These are phyloP conservation scores for Pseudachorutes palmiensis DNA, from an alignment of 1,140 invertebrate species.

Conservation along the genomic window DNA sequence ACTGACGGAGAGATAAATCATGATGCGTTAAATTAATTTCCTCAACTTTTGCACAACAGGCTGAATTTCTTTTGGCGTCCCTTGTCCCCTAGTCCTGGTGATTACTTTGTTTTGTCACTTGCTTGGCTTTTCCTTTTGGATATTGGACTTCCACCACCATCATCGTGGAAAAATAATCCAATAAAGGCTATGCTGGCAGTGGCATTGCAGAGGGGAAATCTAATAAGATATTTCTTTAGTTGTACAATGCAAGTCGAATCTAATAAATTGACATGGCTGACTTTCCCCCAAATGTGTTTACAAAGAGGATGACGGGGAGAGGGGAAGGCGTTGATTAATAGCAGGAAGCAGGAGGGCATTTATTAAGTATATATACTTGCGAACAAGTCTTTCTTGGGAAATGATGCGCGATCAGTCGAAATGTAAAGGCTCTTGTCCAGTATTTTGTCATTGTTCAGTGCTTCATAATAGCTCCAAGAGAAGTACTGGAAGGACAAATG, in stretches of 20 bases:
- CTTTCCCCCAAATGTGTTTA: background rate
- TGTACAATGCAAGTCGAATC: background rate
- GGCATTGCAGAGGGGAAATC: background rate
- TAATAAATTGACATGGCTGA: background rate
- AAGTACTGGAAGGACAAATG: no score
- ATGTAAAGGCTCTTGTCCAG: no score
- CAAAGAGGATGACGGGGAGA: no score
- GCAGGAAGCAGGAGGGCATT: background rate
- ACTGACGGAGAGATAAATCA: constrained; percentile 1
- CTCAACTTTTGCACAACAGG: background rate
- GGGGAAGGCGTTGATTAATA: background rate
- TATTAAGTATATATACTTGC: background rate
- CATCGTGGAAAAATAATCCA: background rate
- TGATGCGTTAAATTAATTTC: constrained; percentile 8
- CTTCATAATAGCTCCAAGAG: no score
- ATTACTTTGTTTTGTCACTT: no score
- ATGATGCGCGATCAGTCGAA: no score
- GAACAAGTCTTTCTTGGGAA: no score
- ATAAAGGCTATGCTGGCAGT: background rate
- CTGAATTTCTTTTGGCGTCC: background rate
- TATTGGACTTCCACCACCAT: no score
- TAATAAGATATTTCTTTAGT: background rate
- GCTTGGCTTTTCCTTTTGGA: background rate
- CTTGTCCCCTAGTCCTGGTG: background rate
- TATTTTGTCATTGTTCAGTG: no score